A percentile compares a stretch with the other conserved stretches of the same genome.
phyloP scores from a whole-genome alignment of 2,113 vertebrate species.

The Lontra canadensis region DNA sequence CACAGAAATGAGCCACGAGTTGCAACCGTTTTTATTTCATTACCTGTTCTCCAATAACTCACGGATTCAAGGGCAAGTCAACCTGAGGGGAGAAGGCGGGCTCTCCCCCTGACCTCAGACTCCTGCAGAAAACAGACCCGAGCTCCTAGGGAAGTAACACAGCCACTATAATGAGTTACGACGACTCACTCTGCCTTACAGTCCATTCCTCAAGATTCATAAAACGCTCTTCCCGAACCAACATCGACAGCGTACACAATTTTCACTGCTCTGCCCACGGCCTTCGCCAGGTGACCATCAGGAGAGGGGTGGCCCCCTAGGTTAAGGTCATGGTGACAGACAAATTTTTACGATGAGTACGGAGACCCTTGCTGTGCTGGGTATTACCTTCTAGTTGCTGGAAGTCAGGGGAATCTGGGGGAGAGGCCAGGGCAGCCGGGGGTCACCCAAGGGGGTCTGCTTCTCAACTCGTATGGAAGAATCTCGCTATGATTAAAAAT shows the following conservation, averaged over 20 bases:
- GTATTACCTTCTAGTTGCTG: neutral
- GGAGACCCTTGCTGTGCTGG: neutral
- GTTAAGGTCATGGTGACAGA: neutral
- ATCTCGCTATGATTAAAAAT: neutral
- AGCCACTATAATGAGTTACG: rapidly evolving
- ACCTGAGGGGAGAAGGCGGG: rapidly evolving
- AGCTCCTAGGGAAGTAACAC: neutral
- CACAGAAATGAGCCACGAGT: neutral
- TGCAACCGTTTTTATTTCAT: neutral
- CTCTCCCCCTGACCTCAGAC: neutral
- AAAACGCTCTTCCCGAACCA: neutral
- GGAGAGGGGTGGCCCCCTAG: neutral
- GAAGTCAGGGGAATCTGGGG: neutral
- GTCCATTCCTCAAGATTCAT: neutral
- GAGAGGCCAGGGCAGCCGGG: neutral
- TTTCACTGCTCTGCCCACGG: neutral
- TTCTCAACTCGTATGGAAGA: neutral
- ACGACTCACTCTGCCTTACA: neutral
- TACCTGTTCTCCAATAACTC: neutral
- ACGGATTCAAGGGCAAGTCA: neutral
- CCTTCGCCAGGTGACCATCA: neutral
- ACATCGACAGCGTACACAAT: neutral
- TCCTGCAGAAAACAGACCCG: neutral
- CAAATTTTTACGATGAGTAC: neutral
- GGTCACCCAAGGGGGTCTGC: neutral